Percentiles rank a stretch among this genome's conserved stretches.
Conservation (phyloP, 2,888 invertebrate genomes). For the Athalia circularis region DNA sequence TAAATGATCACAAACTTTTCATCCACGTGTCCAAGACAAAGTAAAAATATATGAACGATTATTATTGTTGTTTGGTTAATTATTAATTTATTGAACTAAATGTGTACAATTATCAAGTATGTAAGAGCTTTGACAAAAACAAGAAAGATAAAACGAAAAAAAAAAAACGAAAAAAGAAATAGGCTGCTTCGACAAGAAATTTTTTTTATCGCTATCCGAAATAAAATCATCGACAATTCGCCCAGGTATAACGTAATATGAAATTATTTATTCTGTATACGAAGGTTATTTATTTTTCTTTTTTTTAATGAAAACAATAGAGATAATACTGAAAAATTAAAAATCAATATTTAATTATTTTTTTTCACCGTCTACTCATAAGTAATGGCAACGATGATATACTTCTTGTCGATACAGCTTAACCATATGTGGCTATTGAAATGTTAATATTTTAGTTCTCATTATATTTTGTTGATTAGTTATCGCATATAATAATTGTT, state of each 20-base stretch:
- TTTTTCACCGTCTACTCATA: not conserved
- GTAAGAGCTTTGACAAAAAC: not conserved
- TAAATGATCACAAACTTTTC: not conserved
- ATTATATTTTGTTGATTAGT: constrained; percentile 43
- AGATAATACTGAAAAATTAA: no score
- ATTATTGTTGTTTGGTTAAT: constrained; percentile 32
- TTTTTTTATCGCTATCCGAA: no score
- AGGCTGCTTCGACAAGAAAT: no score
- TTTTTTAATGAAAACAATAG: no score
- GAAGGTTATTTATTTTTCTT: no score
- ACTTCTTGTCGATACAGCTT: constrained; percentile 7
- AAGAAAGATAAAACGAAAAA: not conserved
- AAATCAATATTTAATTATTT: not conserved
- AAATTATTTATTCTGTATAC: no score
- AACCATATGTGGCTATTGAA: constrained; percentile 37
- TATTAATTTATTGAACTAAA: constrained; percentile 41
- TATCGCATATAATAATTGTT: constrained; percentile 42
- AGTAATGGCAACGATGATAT: not conserved
- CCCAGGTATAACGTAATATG: no score
- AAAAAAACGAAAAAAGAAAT: not conserved
- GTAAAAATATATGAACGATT: not conserved
- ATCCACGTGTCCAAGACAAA: not conserved
- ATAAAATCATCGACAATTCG: no score
- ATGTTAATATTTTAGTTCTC: constrained; percentile 42
- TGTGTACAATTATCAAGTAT: not conserved